Percentiles rank a stretch among this genome's conserved stretches.
These are phyloP conservation scores for Aporrectodea caliginosa DNA, from an alignment of 1,140 invertebrate species.

Conservation along the genomic window DNA sequence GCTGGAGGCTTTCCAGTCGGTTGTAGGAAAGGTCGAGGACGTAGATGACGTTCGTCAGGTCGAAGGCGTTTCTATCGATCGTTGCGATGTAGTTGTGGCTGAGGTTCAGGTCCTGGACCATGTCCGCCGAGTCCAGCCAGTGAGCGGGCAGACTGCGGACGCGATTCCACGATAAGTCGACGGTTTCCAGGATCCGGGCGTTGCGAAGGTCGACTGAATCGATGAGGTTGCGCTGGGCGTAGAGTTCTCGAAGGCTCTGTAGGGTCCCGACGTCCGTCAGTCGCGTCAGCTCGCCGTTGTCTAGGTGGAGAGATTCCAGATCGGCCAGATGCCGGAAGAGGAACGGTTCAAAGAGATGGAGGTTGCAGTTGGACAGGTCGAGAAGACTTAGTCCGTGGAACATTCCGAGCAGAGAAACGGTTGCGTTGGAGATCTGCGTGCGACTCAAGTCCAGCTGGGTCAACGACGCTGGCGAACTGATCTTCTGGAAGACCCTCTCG, in stretches of 20 bases:
- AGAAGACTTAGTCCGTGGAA: conserved; percentile 16
- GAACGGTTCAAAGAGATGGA: conserved; percentile 4
- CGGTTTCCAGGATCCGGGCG: conserved; percentile 7
- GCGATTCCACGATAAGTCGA: conserved; percentile 28
- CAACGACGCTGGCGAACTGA: conserved; percentile 16
- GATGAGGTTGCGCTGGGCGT: conserved; percentile 19
- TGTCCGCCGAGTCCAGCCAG: conserved; percentile 18
- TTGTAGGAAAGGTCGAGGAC: conserved; percentile 31
- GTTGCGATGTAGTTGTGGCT: conserved; percentile 25
- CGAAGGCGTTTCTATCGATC: conserved; percentile 19
- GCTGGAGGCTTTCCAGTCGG: background rate
- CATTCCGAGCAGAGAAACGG: conserved; percentile 20
- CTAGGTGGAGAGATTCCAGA: conserved; percentile 25
- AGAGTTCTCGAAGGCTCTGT: conserved; percentile 13
- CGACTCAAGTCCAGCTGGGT: conserved; percentile 26
- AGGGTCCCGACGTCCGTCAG: conserved; percentile 23
- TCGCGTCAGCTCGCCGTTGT: conserved; percentile 8
- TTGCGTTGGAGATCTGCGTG: conserved; percentile 18
- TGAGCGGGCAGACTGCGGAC: conserved; percentile 7
- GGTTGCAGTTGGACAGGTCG: conserved; percentile 8
- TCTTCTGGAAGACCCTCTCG: conserved; percentile 11
- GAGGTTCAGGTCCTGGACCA: conserved; percentile 23
- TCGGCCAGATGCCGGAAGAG: conserved; percentile 20
- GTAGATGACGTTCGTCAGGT: background rate
- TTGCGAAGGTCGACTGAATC: conserved; percentile 1